Evolutionary conservation across 2,113 vertebrate genomes (phyloP), one percentile per base, ranked within the genome.

Genomic region (Gasterosteus nipponicus): DNA sequence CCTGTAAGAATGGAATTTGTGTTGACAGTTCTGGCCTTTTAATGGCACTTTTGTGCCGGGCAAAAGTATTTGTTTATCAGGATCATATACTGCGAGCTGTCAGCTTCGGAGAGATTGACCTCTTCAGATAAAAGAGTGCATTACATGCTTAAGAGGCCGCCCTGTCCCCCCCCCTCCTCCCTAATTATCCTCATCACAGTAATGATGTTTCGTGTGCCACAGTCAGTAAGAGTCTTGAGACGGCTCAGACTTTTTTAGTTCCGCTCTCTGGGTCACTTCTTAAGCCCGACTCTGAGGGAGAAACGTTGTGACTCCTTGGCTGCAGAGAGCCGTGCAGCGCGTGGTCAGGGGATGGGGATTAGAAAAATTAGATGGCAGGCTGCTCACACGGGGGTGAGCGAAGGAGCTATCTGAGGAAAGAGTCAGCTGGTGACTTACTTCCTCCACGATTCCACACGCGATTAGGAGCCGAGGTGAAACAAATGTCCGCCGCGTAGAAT

Each of bases 1-100:
- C 86, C 87, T 90, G 87, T 93, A 95, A 96, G 95, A 97, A 94
- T 96, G 94, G 95, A 96, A 99, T 98, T 95, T 96, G 94, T 97
- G 96, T 96, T 97, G 97, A 98, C 96, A 98, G 96, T 97, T 96
- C 95, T 97, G 96, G 97, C 96, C 96, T 98, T 98, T 97, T 99
- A 96, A 96, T 97, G 94, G 95, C 95, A 96, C 95, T 98, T 96
- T 96, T 95, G 93, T 96, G 95, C 95, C 85, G 86, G 92, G 54
- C 95, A 94, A 95, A 96, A 95, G 95, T 96, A 96, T 98, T 98
- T 99, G 96, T 98, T 98, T 97, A 97, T 95, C 91, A 87, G 95
- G 96, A 97, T 97, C 96, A 95, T 97, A 94, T 94, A 94, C 95
- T 96, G 93, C 95, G 94, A 95, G 95, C 96, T 97, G 97, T 98